Percentiles rank a stretch among this genome's conserved stretches.
These are phyloP conservation scores for Isoperla grammatica DNA, from an alignment of 2,888 invertebrate species.

Conservation along the genomic window DNA sequence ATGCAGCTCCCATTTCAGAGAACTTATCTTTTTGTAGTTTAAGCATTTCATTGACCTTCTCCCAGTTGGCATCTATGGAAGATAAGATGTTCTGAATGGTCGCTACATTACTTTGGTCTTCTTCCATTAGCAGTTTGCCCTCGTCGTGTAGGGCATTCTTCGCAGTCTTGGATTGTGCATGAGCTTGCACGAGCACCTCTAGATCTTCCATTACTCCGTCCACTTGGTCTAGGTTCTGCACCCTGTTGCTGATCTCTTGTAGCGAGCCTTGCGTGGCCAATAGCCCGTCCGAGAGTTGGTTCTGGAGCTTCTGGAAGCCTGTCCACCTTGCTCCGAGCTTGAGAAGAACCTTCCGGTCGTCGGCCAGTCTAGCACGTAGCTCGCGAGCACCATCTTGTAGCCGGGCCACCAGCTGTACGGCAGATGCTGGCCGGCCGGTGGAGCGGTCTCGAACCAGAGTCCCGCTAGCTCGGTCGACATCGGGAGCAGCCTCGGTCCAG, in stretches of 20 bases:
- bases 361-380: conserved; percentile 59
- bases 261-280: conserved; percentile 53
- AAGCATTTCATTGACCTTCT: conserved; percentile 67
- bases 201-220: conserved; percentile 48
- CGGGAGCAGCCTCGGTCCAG: conserved; percentile 33
- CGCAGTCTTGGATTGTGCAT: conserved; percentile 44
- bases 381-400: conserved; percentile 64
- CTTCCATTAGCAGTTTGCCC: conserved; percentile 71
- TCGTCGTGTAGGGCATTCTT: conserved; percentile 72
- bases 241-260: conserved; percentile 50
- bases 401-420: conserved; percentile 57
- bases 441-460: conserved; percentile 62
- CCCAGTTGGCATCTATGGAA: conserved; percentile 74
- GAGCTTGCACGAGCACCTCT: conserved; percentile 48
- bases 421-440: conserved; percentile 65
- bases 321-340: conserved; percentile 61
- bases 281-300: conserved; percentile 60
- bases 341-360: conserved; percentile 61
- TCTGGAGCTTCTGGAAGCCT: conserved; percentile 68
- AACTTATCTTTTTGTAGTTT: conserved; percentile 69
- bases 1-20: conserved; percentile 62
- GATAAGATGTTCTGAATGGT: conserved; percentile 73
- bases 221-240: conserved; percentile 47
- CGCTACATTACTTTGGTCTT: conserved; percentile 73
- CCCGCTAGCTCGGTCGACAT: conserved; percentile 40